phyloP scores from a whole-genome alignment of 2,113 vertebrate genomes.

The Dermatemys mawii region DNA sequence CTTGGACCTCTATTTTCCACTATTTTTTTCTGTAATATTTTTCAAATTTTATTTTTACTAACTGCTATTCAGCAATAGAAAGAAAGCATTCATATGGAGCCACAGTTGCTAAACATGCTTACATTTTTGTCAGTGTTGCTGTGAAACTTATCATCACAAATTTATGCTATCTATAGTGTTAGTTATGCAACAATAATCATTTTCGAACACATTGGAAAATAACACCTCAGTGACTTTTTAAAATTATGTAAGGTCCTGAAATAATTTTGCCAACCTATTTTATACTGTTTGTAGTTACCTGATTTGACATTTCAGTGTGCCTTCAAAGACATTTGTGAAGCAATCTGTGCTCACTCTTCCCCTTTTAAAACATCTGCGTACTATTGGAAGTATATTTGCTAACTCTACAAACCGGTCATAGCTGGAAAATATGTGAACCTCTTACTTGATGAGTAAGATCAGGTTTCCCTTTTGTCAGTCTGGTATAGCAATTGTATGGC shows the following conservation, averaged over 20 bases:
- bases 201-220: neutral
- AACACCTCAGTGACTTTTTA: rapidly evolving
- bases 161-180: neutral
- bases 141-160: neutral
- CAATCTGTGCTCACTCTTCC: neutral
- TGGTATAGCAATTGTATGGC: neutral
- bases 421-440: neutral
- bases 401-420: conserved; percentile 10
- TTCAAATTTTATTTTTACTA: neutral
- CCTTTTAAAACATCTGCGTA: neutral
- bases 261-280: neutral
- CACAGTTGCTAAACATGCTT: neutral
- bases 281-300: neutral
- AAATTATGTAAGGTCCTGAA: neutral
- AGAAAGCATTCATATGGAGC: neutral
- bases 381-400: conserved; percentile 47
- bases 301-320: neutral
- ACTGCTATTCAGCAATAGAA: neutral
- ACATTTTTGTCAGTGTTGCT: neutral
- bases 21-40: neutral
- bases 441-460: conserved; percentile 24
- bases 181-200: neutral
- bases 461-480: conserved; percentile 45
- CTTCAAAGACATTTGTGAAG: conserved; percentile 32
- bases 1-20: neutral